Base-by-base conservation (phyloP, 2,888 invertebrate genomes). In the Lycocerus yunnanus region DNA sequence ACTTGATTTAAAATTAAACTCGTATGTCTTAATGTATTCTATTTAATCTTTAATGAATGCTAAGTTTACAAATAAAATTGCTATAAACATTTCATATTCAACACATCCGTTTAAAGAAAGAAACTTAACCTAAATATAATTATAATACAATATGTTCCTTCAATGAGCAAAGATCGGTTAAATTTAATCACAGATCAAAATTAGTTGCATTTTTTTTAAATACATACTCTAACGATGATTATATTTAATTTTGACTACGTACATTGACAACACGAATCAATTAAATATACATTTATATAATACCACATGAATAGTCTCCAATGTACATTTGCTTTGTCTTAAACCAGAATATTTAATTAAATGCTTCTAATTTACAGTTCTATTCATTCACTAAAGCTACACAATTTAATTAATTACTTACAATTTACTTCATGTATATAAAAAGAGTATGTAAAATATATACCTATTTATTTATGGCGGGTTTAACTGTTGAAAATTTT, bases 151-250 rank as follows among this genome's bases (percentile, higher is more conserved):
- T 63, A 20, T 63, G 16, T 63, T 63, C 20, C 13, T 72, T 58
- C 58, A 72, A 72, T 75, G 72, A 75, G 75, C 72, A 75, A 75
- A 75, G 66, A 69, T 72, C 72, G 69, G 75, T 75, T 72, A 69
- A 69, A 69, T 75, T 72, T 71, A 72, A 75, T 75, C 75, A 75
- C 75, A 75, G 69, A 72, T 69, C 72, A 69, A 66, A 75, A 72
- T 72, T 72, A 63, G 61, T 63, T 18, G 16, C 15, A 15, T 60
- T 60, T 60, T 58, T 59, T 63, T 18, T 24, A 24, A 24, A 63
- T 18, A 63, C 6, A 63, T 13, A 27, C 27, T 16, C 11, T 63
- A 63, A 63, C 15, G n/a, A n/a, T 63, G 61, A 63, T 18, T 18
- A 63, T 20, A 18, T 63, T 15, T 18, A 63, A 18, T 63, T 63